Base-by-base conservation (phyloP, 2,888 invertebrate species). In the Pandemis heparana region DNA sequence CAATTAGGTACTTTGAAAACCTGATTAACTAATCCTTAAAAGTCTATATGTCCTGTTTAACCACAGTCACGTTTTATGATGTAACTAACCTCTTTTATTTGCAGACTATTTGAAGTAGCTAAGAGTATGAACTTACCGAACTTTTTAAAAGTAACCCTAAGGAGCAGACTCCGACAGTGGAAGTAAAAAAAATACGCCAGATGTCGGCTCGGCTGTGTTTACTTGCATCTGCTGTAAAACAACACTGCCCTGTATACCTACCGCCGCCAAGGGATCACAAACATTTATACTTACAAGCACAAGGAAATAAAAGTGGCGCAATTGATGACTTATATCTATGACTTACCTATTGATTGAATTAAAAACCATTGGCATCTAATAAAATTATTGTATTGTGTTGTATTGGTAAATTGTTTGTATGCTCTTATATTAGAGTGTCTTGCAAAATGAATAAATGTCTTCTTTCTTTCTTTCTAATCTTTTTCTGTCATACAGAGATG, bases 171-270 rank as follows among this genome's bases (percentile, higher is more conserved):
- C 78, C 76, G 82, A 83, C 79, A 85, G 83, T 88, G 87, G 87
- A 88, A 90, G 82, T 85, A 91, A 92, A 93, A 93, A 92, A 93
- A 91, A 87, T 86, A 86, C 74, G 85, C 90, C 94, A 94, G 92
- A 94, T 94, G 94, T 92, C 79, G 88, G 81, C 80, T 81, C 85
- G 85, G 81, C 86, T 83, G 88, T 90, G 90, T 90, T 92, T 90
- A 90, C 92, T 89, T 92, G 89, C 93, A 91, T 91, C 91, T 92
- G 92, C 83, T 86, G 82, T 87, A 84, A 89, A 90, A 94, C 92
- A 93, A 92, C 89, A 91, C 89, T 84, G 80, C 86, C 88, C 88
- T 88, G 80, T 80, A 78, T 80, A 78, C 80, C 77, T 80, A 78
- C 80, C 81, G 81, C 72, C 63, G 72, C 72, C 63, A 63, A 61